Evolutionary conservation across 2,888 invertebrate genomes (phyloP), one percentile per base, ranked within the genome.

Genomic region (Caenorhabditis doughertyi): DNA sequence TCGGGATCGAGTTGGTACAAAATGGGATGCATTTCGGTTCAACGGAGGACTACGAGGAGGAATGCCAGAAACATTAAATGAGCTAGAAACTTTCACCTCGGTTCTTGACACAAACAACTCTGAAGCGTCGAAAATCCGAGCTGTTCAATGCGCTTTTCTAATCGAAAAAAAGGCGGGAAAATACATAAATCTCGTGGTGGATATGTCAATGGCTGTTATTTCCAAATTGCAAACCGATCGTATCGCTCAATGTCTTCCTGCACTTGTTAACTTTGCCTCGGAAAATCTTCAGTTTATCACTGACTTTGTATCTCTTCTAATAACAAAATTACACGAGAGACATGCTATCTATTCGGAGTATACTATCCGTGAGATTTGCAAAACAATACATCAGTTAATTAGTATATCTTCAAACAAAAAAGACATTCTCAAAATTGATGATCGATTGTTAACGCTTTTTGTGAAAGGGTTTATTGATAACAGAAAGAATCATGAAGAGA

Each of bases 1-100:
- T 21, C 67, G 60, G 7, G 60, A 53, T 3, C 51, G 58, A 25
- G 53, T 55, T 27, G 68, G 68, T 1, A n/a, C 53, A 13, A 80
- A 74, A 64, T 70, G 73, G 68, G 68, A 80, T 58, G 47, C 44
- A 8, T 68, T 74, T 49, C 58, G 80, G 44, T 2, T 80, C 5
- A 18, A 1, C 9, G 39, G 23, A 13, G 16, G 27, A 11, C 56
- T 29, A 35, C 55, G 16, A 25, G 18, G 5, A 2, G 55, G 23
- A 21, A 25, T 39, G 2, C 7, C 49, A 0, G 60, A 67, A 58
- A 8, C 23, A n/a, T 27, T 80, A 0, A 35, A 32, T 2, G 68
- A 80, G 23, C 23, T 80, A 18, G 73, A 73, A 18, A 29, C 55
- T 35, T 74, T 39, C 55, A 18, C 68, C 11, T 44, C 51, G 23